Base-by-base conservation (phyloP, 2,888 invertebrate species). In the Zaprionus obscuricornis region DNA sequence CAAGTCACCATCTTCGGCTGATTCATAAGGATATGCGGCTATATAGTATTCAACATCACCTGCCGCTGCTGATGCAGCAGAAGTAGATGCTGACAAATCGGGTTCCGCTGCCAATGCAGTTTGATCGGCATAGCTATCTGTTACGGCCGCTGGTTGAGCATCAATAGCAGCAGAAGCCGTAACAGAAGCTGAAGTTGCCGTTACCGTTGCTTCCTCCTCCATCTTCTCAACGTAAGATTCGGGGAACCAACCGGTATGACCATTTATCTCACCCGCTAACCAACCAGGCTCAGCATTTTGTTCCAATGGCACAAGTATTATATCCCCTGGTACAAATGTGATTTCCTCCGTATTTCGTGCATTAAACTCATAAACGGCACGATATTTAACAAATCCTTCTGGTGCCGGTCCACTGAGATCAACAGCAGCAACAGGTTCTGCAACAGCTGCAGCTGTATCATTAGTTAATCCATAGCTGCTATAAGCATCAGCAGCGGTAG, bases 201-300 rank as follows among this genome's bases (percentile, higher is more conserved):
- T 34, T 6, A 22, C 47, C n/a, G 45, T 34, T 57, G 54, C 10
- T 7, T 74, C 85, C 1, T 86, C 88, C 33, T 92, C 93, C 6
- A 95, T 91, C 27, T 94, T 94, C 86, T 97, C 97, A 10, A 97
- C 98, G 88, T 98, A 98, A 0, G 97, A 96, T 89, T 98, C 97
- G 0, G 98, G 98, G 91, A 98, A 98, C 97, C 98, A 98, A 1
- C 98, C 98, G 0, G 95, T 95, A 66, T 95, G 94, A 2, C 97
- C 98, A 86, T 96, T 92, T 20, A 97, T 94, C 83, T 96, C 95
- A 0, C 99, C 99, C 71, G 97, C 96, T 79, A 96, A 91, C 98
- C 99, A 99, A n/a, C 98, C 99, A 0, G 98, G 98, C 88, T 99
- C 99, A 0, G 97, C 96, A 74, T 94, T 95, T 84, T 96, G 96